Base-by-base conservation (phyloP, 2,888 invertebrate species). In the Mesorhabditis spiculigera region DNA sequence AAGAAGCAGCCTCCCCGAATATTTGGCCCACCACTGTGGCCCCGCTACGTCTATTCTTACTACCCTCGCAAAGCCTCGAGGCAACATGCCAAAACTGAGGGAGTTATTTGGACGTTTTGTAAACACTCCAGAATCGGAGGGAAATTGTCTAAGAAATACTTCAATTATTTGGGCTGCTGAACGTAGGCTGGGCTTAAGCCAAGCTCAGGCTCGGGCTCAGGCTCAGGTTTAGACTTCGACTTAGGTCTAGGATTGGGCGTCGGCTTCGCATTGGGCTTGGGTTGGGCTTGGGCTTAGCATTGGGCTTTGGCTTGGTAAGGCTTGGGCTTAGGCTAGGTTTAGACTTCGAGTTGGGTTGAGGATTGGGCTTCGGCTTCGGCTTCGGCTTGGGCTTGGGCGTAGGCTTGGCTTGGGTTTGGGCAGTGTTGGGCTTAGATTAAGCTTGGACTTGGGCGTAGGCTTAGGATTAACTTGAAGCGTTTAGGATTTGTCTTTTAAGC, bases 141-240 rank as follows among this genome's bases (percentile, higher is more conserved):
- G 28, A 28, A 28, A 28, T 28, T 28, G 28, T 28, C 28, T 28
- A 3, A 28, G 3, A 28, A 3, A 1, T 28, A 28, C 28, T 28
- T 28, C 28, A 28, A 28, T 28, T 28, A 28, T 28, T 28, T 28
- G 28, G 28, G 28, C 28, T 28, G 28, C 28, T 28, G 1, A 28
- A n/a, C 58, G 10, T 50, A 50, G 58, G 58, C 58, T 50, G n/a
- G 58, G 58, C 58, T 50, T n/a, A 50, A n/a, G 58, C 58, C n/a
- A 50, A n/a, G 58, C 58, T 50, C n/a, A 50, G 58, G 58, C 58
- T 50, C n/a, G n/a, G 58, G 58, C 58, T 2, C n/a, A 50, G 58
- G 58, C 58, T 50, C 3, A 50, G 58, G 58, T n/a, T 50, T 50
- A 50, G 8, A 3, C 58, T 50, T 50, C 8, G 58, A n/a, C 58